Conservation (phyloP, 2,797 vertebrate species). For the Otolemur crassicaudatus region DNA sequence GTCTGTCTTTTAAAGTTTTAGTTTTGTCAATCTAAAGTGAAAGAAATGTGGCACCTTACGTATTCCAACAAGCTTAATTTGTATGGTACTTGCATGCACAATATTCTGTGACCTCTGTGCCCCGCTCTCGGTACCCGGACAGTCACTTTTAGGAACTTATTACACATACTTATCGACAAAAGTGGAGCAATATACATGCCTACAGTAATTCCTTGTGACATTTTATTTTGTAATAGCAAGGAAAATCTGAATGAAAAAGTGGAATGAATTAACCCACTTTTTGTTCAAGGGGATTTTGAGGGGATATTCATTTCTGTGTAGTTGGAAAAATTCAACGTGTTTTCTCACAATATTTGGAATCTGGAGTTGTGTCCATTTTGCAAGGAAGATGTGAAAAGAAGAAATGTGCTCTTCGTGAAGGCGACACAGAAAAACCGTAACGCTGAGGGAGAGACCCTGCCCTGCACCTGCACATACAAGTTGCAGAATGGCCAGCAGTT, state of each 20-base stretch:
- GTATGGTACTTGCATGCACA: not conserved
- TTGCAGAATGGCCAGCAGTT: not conserved
- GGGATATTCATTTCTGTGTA: not conserved
- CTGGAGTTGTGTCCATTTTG: not conserved
- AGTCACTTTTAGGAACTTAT: not conserved
- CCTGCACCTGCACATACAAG: not conserved
- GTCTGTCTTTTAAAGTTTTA: not conserved
- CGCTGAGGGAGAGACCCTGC: too few relatives aligned
- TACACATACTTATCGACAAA: not conserved
- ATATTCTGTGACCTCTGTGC: not conserved
- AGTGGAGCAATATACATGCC: not conserved
- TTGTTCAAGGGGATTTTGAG: not conserved
- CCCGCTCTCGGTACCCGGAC: rapidly evolving
- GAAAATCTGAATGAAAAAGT: not conserved
- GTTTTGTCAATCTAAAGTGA: not conserved
- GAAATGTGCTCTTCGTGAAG: rapidly evolving
- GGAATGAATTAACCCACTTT: not conserved
- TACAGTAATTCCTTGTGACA: not conserved
- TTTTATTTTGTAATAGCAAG: conserved; percentile 17
- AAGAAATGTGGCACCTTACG: not conserved
- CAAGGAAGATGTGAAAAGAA: not conserved
- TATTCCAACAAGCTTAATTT: not conserved
- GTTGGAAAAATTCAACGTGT: not conserved
- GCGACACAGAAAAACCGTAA: not conserved
- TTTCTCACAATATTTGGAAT: not conserved